These are phyloP conservation scores for Metaphire vulgaris DNA, from an alignment of 1,140 invertebrate species.

Conservation along the genomic window DNA sequence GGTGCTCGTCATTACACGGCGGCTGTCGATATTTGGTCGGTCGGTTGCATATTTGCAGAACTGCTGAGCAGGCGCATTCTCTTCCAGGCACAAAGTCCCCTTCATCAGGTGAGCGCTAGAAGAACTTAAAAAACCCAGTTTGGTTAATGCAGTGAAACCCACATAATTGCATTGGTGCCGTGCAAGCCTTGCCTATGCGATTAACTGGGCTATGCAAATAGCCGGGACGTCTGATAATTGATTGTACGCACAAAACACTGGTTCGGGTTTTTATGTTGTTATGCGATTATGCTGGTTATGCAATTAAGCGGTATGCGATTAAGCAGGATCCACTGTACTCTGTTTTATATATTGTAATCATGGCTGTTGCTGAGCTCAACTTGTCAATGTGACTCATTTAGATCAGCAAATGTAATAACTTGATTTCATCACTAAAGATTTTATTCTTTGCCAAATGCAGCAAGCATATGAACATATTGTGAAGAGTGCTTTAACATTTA, in stretches of 20 bases:
- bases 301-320: too few relatives aligned
- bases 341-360: background rate
- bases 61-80: slow-evolving; percentile 79
- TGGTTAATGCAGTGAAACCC: background rate
- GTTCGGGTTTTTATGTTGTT: too few relatives aligned
- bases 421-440: background rate
- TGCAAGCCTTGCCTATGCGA: too few relatives aligned
- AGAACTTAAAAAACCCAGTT: background rate
- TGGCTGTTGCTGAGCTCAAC: background rate
- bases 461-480: too few relatives aligned
- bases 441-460: background rate
- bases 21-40: slow-evolving; percentile 31
- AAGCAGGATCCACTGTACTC: too few relatives aligned
- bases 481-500: too few relatives aligned
- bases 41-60: slow-evolving; percentile 32
- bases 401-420: background rate
- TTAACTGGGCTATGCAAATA: too few relatives aligned
- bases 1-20: slow-evolving; percentile 21
- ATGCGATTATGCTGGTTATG: too few relatives aligned
- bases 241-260: too few relatives aligned
- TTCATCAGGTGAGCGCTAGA: slow-evolving; percentile 68
- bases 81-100: slow-evolving; percentile 90
- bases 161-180: too few relatives aligned
- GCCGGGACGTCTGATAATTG: too few relatives aligned
- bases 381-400: background rate